Evolutionary conservation across 2,113 vertebrate species (phyloP), one percentile per base, ranked within the genome.

Genomic region (Muscicapa adusta): DNA sequence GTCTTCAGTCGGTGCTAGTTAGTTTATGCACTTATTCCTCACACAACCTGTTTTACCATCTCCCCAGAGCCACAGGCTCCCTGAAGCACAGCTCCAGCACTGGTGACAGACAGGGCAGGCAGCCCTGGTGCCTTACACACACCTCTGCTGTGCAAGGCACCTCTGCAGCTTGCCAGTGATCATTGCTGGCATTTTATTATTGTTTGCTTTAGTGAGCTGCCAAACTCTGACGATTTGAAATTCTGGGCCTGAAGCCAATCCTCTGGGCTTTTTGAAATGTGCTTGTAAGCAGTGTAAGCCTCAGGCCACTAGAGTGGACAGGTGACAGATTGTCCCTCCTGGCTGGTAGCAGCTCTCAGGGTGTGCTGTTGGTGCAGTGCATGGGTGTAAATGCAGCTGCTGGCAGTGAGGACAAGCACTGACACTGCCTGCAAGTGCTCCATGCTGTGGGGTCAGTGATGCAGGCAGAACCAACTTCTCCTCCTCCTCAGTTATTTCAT

Each of bases 321-420:
- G 89, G 89, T 91, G 94, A 93, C 79, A 91, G 85, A 92, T 91
- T 84, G 12, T 91, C 38, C 73, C 66, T 65, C 3, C 26, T 89
- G 73, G 78, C 34, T 82, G 81, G 14, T 50, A 79, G 67, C 87
- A 76, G 36, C 79, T 86, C 74, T 38, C 54, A 10, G 57, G 16
- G 79, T 25, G 9, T 26, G 54, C 15, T 48, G 53, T 33, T 61
- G 47, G 86, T 20, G 36, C n/a, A 60, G 56, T 0, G 2, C 26
- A 2, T 1, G 57, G 43, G 63, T 48, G 63, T 36, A 75, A 78
- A 94, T 74, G 62, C 68, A 57, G 51, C 38, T 42, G 45, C 62
- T 54, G 47, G 62, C 87, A 42, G 2, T 8, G 31, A 71, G 65
- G 29, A 86, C 10, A 54, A 84, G 79, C 79, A 54, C 67, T 51